Evolutionary conservation across 1,140 invertebrate genomes (phyloP).

Genomic region (Ylistrum balloti): DNA sequence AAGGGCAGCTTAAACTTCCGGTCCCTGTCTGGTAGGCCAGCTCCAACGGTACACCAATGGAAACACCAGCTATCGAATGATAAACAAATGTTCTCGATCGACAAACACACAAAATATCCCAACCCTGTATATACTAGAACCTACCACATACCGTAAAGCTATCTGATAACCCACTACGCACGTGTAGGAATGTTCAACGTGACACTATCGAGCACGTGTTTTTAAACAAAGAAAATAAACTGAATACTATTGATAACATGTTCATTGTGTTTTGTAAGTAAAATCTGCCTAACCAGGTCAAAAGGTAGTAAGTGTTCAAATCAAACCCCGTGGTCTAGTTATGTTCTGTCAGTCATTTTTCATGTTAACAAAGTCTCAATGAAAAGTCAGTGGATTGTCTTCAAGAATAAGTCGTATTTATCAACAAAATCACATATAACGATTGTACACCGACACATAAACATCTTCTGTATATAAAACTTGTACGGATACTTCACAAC

Average conservation of each 20-base stretch:
- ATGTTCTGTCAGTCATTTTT: no score
- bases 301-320: no score
- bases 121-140: neutral
- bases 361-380: no score
- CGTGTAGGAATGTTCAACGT: constrained; percentile 15
- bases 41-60: neutral
- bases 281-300: no score
- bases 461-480: no score
- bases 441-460: no score
- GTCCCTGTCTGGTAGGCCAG: neutral
- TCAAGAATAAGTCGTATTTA: no score
- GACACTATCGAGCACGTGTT: constrained; percentile 13
- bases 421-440: no score
- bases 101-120: neutral
- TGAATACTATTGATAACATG: constrained; percentile 20
- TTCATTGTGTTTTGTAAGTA: neutral
- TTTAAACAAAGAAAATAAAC: constrained; percentile 27
- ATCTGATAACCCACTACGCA: neutral
- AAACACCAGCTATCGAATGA: neutral
- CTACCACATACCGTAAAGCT: neutral
- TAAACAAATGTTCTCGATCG: constrained; percentile 22
- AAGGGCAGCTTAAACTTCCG: neutral
- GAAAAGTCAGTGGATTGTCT: no score
- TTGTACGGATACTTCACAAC: no score
- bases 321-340: no score